A percentile compares a stretch with the other conserved stretches of the same genome.
Conservation (phyloP, 2,113 vertebrate genomes). For the Etheostoma spectabile region DNA sequence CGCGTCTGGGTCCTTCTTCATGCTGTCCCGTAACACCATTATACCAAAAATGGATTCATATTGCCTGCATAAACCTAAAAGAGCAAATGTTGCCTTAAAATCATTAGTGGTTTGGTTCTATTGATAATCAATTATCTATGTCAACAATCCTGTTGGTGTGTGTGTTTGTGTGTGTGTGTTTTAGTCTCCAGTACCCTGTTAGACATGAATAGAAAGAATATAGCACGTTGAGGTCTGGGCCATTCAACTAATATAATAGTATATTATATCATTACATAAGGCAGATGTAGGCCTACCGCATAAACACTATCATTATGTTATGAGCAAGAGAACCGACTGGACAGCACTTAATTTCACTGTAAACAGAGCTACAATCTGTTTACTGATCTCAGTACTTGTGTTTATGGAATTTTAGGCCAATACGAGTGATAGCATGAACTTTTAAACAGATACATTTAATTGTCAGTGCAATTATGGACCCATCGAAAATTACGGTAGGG, state of each 20-base stretch:
- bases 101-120: no score
- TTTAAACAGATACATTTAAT: constrained; percentile 59
- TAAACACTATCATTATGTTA: constrained; percentile 45
- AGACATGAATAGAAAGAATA: no score
- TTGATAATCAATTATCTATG: no score
- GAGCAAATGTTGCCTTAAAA: no score
- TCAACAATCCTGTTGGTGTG: no score
- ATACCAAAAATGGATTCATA: no score
- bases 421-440: constrained; percentile 19
- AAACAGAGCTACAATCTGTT: constrained; percentile 53
- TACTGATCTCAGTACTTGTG: constrained; percentile 24
- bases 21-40: no score
- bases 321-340: neutral
- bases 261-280: neutral
- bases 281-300: neutral
- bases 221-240: neutral
- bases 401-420: constrained; percentile 35
- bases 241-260: neutral
- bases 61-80: no score
- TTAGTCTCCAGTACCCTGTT: no score
- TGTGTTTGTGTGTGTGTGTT: no score
- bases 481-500: neutral
- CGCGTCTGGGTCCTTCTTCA: no score
- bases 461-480: constrained; percentile 27
- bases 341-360: constrained; percentile 7